phyloP scores from a whole-genome alignment of 2,113 vertebrate genomes.

The Morone chrysops region DNA sequence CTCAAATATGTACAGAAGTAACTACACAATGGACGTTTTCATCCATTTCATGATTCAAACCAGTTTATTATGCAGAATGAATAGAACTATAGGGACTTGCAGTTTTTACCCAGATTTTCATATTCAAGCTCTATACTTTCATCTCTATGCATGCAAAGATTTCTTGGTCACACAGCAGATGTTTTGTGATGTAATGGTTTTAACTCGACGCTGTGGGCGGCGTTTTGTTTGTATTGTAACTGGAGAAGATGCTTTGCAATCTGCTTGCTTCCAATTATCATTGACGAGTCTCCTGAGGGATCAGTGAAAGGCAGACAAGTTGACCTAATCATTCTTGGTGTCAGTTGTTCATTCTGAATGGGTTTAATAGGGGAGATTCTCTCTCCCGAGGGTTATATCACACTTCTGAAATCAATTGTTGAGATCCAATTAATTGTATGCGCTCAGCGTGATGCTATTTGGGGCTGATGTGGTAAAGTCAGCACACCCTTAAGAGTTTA shows the following conservation, averaged over 20 bases:
- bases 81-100: background rate
- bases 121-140: background rate
- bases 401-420: constrained; percentile 53
- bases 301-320: constrained; percentile 33
- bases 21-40: background rate
- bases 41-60: background rate
- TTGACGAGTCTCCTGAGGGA: constrained; percentile 34
- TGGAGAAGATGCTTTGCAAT: constrained; percentile 29
- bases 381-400: constrained; percentile 34
- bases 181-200: constrained; percentile 28
- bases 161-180: background rate
- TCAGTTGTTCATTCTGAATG: constrained; percentile 19
- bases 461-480: constrained; percentile 35
- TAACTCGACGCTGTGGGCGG: background rate
- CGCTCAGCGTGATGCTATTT: constrained; percentile 12
- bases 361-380: constrained; percentile 16
- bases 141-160: background rate
- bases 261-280: constrained; percentile 31
- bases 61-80: background rate
- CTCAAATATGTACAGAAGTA: constrained; percentile 30
- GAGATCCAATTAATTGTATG: constrained; percentile 54
- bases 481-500: constrained; percentile 29
- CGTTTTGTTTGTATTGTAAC: constrained; percentile 29
- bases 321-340: constrained; percentile 35
- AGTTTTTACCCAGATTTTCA: background rate